A percentile compares a stretch with the other conserved stretches of the same genome.
Evolutionary conservation across 2,113 vertebrate species (phyloP).

Genomic region (Apteryx owenii): DNA sequence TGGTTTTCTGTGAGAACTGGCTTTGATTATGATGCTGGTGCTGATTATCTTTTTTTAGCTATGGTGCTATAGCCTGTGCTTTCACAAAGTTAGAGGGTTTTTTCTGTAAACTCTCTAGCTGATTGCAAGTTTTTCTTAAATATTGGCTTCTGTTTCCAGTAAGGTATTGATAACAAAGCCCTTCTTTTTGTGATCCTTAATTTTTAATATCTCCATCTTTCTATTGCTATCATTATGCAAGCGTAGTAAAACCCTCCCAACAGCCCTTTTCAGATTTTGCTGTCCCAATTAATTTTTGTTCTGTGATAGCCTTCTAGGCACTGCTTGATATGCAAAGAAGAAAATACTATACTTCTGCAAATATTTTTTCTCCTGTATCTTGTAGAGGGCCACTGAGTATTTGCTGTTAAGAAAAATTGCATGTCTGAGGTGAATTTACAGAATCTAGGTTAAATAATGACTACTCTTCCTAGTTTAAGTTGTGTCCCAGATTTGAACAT

Average conservation of each 20-base stretch:
- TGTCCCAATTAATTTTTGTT: slow-evolving; percentile 50
- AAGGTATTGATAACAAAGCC: neutral
- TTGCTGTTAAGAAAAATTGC: slow-evolving; percentile 45
- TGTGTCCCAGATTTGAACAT: slow-evolving; percentile 68
- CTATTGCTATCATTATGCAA: neutral
- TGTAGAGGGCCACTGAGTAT: slow-evolving; percentile 46
- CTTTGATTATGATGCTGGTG: neutral
- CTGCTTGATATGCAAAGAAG: slow-evolving; percentile 20
- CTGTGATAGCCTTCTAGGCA: neutral
- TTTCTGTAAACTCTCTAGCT: neutral
- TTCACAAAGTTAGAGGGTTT: neutral
- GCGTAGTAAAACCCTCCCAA: neutral
- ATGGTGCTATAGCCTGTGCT: neutral
- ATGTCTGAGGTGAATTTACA: slow-evolving; percentile 67
- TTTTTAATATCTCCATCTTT: neutral
- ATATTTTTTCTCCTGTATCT: slow-evolving; percentile 29
- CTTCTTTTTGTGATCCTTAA: neutral
- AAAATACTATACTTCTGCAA: slow-evolving; percentile 26
- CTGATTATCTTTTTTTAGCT: neutral
- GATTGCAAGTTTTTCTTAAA: neutral
- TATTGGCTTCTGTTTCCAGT: neutral
- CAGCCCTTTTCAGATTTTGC: slow-evolving; percentile 15
- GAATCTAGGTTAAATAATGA: slow-evolving; percentile 75
- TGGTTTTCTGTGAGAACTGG: neutral
- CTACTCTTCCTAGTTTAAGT: slow-evolving; percentile 71